A percentile compares a stretch with the other conserved stretches of the same genome.
phyloP scores from a whole-genome alignment of 2,888 invertebrate genomes.

The Hedychridium roseum region DNA sequence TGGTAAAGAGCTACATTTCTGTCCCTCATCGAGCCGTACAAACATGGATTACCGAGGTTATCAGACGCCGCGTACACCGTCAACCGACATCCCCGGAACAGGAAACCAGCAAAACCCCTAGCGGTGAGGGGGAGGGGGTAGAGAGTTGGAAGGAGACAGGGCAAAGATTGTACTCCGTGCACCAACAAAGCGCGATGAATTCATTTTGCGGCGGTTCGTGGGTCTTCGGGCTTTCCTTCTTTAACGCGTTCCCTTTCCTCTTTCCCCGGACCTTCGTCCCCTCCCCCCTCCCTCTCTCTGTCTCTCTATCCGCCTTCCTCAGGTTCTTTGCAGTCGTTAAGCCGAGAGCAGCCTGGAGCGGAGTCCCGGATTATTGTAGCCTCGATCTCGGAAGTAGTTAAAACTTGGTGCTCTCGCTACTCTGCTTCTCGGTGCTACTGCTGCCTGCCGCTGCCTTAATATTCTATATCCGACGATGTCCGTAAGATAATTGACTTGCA shows the following conservation, averaged over 20 bases:
- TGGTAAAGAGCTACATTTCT: too few species aligned
- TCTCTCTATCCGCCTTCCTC: not conserved
- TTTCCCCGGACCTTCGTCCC: conserved; percentile 2
- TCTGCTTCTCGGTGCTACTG: conserved; percentile 19
- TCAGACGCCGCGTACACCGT: too few species aligned
- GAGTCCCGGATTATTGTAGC: conserved; percentile 34
- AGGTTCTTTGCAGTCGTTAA: conserved; percentile 26
- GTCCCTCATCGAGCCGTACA: too few species aligned
- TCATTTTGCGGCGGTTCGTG: conserved; percentile 4
- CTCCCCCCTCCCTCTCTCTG: not conserved
- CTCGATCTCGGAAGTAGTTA: conserved; percentile 44
- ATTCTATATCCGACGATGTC: conserved; percentile 41
- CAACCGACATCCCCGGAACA: too few species aligned
- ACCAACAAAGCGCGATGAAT: conserved; percentile 7
- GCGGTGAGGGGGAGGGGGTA: not conserved
- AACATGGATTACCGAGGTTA: too few species aligned
- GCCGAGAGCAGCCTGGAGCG: conserved; percentile 14
- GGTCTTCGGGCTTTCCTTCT: conserved; percentile 8
- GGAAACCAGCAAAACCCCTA: too few species aligned
- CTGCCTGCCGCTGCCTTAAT: conserved; percentile 34
- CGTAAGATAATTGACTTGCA: conserved; percentile 38
- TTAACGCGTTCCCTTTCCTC: conserved; percentile 7
- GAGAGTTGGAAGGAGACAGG: not conserved
- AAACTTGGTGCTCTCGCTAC: conserved; percentile 35
- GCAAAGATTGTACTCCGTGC: too few species aligned